These are phyloP conservation scores for Bujurquina vittata DNA, from an alignment of 2,113 vertebrate genomes.

Conservation along the genomic window DNA sequence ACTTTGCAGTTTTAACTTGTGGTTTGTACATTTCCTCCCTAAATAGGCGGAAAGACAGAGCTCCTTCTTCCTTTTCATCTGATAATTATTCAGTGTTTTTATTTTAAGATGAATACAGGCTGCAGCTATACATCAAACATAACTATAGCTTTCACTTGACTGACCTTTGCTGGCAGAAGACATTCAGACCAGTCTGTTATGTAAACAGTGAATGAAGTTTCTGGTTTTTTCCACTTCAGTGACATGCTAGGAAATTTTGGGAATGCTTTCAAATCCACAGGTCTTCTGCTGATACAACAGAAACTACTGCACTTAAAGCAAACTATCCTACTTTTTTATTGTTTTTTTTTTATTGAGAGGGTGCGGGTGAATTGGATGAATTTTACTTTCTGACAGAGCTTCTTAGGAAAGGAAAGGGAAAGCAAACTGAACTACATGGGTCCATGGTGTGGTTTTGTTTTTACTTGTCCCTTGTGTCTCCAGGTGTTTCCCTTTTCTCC, in stretches of 20 bases:
- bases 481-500: neutral
- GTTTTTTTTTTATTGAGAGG: neutral
- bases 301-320: neutral
- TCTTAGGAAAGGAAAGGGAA: slow-evolving; percentile 9
- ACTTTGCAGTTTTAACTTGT: neutral
- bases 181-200: slow-evolving; percentile 16
- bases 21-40: neutral
- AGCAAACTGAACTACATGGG: neutral
- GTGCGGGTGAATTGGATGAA: neutral
- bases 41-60: neutral
- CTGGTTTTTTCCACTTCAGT: slow-evolving; percentile 2
- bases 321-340: neutral
- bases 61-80: neutral
- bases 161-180: slow-evolving; percentile 20
- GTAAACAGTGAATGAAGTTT: slow-evolving; percentile 10
- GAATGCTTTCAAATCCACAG: neutral
- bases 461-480: neutral
- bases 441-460: neutral
- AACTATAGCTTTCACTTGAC: slow-evolving; percentile 24
- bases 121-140: neutral
- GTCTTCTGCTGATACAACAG: neutral
- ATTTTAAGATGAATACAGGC: neutral
- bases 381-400: neutral
- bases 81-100: neutral
- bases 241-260: neutral